Evolutionary conservation across 1,140 invertebrate species (phyloP), one percentile per base, ranked within the genome.

Genomic region (Drosophila guanche): DNA sequence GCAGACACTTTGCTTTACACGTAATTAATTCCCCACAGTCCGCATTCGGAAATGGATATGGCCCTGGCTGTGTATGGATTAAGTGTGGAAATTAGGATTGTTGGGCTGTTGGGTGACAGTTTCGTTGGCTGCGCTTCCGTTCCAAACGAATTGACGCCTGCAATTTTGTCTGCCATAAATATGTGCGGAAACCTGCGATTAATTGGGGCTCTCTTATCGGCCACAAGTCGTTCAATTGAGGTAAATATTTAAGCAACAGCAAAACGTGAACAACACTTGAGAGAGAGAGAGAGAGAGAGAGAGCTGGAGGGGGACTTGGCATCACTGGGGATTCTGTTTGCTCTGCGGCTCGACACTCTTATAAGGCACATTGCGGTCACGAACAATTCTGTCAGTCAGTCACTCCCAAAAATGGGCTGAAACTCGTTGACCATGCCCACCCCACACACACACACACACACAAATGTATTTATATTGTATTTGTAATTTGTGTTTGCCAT

Each of bases 301-400:
- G n/a, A 10, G n/a, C 4, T 45, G 14, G 27, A 20, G 33, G 29
- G 60, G 43, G 29, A 3, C 3, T 3, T 3, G 29, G 29, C 7
- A 41, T 55, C 61, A 47, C 29, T 60, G 48, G 58, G 58, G 0
- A 58, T 25, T 54, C 43, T 43, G 29, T 60, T 75, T 46, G 41
- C 37, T n/a, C 41, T 55, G 55, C 53, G 48, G 22, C 29, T 20
- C 16, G 16, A 20, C 16, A 20, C 16, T 62, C 81, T 55, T 76
- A 86, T 86, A 73, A 86, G 80, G 79, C 37, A 37, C 48, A 85
- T 80, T 54, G 59, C 77, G 80, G 80, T 74, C 80, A 85, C 74
- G 80, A 77, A 61, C 77, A 68, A 1, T 45, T 71, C 23, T 48
- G 37, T 16, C 29, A 16, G 59, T 54, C 54, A 25, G 69, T 46